Percentiles rank a stretch among this genome's conserved stretches.
Evolutionary conservation across 2,888 invertebrate genomes (phyloP).

Genomic region (Drosophila mimetica): DNA sequence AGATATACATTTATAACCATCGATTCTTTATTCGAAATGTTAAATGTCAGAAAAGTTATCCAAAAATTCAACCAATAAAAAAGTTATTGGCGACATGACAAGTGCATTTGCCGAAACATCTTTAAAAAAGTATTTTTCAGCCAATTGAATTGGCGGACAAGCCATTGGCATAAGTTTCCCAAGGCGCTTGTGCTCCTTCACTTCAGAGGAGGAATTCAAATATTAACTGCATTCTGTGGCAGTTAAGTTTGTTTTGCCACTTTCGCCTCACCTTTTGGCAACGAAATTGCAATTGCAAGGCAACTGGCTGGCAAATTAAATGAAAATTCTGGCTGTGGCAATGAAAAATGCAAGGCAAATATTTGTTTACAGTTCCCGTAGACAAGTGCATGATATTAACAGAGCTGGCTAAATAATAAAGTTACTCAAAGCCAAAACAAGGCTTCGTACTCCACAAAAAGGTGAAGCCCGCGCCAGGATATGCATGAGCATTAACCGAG

Average conservation of each 20-base stretch:
- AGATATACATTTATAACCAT: background rate
- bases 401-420: background rate
- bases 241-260: constrained; percentile 44
- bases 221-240: constrained; percentile 41
- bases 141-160: constrained; percentile 18
- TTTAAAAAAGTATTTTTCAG: constrained; percentile 1
- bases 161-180: constrained; percentile 11
- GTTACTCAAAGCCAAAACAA: background rate
- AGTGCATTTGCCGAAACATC: background rate
- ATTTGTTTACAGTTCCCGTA: constrained; percentile 14
- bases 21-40: background rate
- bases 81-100: constrained; percentile 6
- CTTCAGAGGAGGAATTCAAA: constrained; percentile 27
- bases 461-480: background rate
- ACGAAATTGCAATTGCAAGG: constrained; percentile 31
- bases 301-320: constrained; percentile 45
- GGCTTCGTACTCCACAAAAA: background rate
- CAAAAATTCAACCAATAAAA: background rate
- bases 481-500: constrained; percentile 5
- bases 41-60: background rate
- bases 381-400: constrained; percentile 12
- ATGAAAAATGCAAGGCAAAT: constrained; percentile 27
- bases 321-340: constrained; percentile 40
- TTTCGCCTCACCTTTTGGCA: constrained; percentile 22
- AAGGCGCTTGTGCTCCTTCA: constrained; percentile 2